Conservation (phyloP, 2,797 vertebrate genomes). For the Pipistrellus nathusii region DNA sequence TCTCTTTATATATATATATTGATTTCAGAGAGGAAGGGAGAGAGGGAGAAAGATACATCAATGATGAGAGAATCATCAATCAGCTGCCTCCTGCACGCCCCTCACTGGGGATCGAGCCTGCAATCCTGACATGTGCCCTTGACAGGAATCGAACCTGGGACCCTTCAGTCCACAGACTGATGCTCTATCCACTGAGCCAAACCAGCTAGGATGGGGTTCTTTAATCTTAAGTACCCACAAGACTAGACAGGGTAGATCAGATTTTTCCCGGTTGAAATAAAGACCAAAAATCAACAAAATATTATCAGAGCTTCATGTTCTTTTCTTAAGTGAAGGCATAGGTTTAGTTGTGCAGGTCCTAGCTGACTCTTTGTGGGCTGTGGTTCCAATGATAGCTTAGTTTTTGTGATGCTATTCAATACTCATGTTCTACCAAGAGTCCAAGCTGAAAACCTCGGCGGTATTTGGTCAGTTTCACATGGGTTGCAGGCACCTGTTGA, state of each 20-base stretch:
- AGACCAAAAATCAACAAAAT: conserved; percentile 8
- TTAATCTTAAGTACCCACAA: background rate
- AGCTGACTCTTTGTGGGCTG: background rate
- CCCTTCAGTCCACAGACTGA: background rate
- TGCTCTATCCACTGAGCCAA: background rate
- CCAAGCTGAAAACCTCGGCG: background rate
- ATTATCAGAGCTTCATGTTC: background rate
- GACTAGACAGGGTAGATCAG: background rate
- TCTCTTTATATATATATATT: background rate
- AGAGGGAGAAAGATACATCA: background rate
- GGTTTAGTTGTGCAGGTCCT: background rate
- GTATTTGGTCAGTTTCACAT: background rate
- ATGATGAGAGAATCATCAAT: too few species aligned
- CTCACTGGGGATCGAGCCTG: background rate
- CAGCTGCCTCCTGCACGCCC: too few species aligned
- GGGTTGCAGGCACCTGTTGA: background rate
- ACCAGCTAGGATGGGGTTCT: background rate
- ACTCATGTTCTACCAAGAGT: background rate
- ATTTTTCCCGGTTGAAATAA: conserved; percentile 19
- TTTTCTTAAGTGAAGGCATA: background rate
- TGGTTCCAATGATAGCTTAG: background rate
- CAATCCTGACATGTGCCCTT: background rate
- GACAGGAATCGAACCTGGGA: background rate
- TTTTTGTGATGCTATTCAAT: background rate
- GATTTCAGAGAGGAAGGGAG: background rate